Base-by-base conservation (phyloP, 2,888 invertebrate species). In the Drosophila tanythrix region DNA sequence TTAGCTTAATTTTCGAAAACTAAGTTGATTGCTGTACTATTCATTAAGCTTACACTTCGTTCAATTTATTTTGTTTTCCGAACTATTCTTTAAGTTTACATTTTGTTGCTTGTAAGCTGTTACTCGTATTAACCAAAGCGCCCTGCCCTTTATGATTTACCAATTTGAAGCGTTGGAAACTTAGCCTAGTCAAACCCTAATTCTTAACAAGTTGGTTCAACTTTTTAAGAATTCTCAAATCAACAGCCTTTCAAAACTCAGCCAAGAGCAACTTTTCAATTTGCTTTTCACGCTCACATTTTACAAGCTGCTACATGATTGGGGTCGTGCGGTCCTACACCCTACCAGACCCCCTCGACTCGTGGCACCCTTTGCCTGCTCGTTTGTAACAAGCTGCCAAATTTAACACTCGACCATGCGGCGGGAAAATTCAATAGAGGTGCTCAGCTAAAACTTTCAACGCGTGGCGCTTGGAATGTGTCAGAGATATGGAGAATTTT, bases 271-370 rank as follows among this genome's bases (percentile, higher is more conserved):
- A 89, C 69, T 87, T 84, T 84, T 83, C 87, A 86, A 86, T 84
- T 84, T 84, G 76, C 78, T 81, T 81, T 83, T 81, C 81, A 83
- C 89, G 74, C 87, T 83, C 76, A 57, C 86, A 76, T 89, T 84
- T 86, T 76, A 89, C 84, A 84, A 84, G 84, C 84, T 84, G 84
- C 84, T 87, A 84, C 84, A 84, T 87, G 84, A 84, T 84, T 84
- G 89, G 89, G 84, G 87, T 84, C 83, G 79, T 64, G 67, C 68
- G 65, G 35, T 56, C 65, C 70, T 52, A 55, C 57, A 36, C 61
- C 35, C 59, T 48, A 33, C 38, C 43, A 15, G 11, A 13, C 15
- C 31, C 31, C 33, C 7, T 11, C 29, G 10, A 27, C n/a, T 2
- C 15, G 15, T 8, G 10, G 27, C 10, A 33, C 31, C 21, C 27